Evolutionary conservation across 2,888 invertebrate genomes (phyloP).

Genomic region (Eristalis tenax): DNA sequence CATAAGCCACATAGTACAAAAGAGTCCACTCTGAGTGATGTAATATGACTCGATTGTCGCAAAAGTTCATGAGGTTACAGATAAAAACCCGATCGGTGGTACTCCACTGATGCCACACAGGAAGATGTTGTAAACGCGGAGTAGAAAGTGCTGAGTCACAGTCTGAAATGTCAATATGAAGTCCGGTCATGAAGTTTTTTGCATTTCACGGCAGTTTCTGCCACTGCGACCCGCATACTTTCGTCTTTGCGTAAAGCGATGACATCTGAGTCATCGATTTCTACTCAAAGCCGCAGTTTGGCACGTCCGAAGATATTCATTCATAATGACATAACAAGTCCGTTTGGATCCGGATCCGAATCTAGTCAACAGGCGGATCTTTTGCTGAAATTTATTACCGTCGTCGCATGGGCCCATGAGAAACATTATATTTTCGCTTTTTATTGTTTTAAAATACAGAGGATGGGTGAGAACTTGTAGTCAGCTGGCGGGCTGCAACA

Average conservation of each 20-base stretch:
- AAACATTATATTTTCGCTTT: too few species aligned
- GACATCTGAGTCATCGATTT: not conserved
- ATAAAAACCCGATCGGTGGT: not conserved
- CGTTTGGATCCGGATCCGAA: not conserved
- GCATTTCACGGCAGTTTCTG: not conserved
- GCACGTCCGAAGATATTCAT: not conserved
- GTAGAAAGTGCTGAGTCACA: not conserved
- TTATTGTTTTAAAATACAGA: too few species aligned
- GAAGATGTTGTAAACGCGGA: not conserved
- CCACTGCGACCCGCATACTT: not conserved
- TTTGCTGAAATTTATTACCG: not conserved
- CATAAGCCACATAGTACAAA: too few species aligned
- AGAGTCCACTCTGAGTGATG: too few species aligned
- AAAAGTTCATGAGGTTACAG: not conserved
- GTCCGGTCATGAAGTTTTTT: not conserved
- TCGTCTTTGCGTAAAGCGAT: not conserved
- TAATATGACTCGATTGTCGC: too few species aligned
- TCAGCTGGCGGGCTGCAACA: too few species aligned
- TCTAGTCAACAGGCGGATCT: not conserved
- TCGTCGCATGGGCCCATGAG: too few species aligned
- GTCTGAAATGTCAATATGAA: not conserved
- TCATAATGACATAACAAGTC: not conserved
- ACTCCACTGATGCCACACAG: not conserved
- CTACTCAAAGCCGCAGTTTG: not conserved
- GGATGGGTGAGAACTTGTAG: too few species aligned